Base-by-base conservation (phyloP, 2,113 vertebrate species). In the Ornithorhynchus anatinus region DNA sequence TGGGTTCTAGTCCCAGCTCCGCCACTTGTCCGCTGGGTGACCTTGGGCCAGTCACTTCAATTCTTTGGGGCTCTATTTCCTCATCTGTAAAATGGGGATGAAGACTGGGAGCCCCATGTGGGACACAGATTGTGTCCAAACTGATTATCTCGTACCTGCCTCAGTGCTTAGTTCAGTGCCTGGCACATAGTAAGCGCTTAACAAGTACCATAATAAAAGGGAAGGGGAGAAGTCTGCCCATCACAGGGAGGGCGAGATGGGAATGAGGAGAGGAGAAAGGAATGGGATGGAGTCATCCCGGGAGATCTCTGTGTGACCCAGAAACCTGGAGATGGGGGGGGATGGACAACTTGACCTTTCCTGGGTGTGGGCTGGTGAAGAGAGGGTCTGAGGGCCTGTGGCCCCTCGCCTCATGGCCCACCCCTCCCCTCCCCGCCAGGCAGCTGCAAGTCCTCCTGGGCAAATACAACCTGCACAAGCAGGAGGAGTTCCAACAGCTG, bases 381-480 rank as follows among this genome's bases (percentile, higher is more conserved):
- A 20, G 16, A 2, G 19, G 33, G 33, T 8, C 25, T 5, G 14
- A 19, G 6, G 38, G 19, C 3, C 39, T 7, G 0, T 5, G 19
- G 20, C 5, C 6, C 2, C 13, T 37, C 31, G 5, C 29, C 22
- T 37, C 17, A 19, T 10, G 3, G 15, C 7, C 2, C 17, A 3
- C 23, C 5, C 17, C 8, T n/a, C 31, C 27, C 29, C 22, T 50
- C 13, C 31, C 48, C 36, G 17, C 20, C 59, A 87, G 85, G 52
- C 66, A 70, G 5, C 78, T 87, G 1, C 44, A 77, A 29, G 69
- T 85, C 16, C 54, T 12, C 42, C 37, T 87, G 48, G 83, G 85
- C 2, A 85, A 85, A 53, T 78, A 87, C 40, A 77, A 81, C 20
- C 73, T 87, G 6, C 53, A 2, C 4, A 43, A 77, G 16, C 27